A percentile compares a stretch with the other conserved stretches of the same genome.
These are phyloP conservation scores for Trypoxylon attenuatum DNA, from an alignment of 2,888 invertebrate genomes.

Conservation along the genomic window DNA sequence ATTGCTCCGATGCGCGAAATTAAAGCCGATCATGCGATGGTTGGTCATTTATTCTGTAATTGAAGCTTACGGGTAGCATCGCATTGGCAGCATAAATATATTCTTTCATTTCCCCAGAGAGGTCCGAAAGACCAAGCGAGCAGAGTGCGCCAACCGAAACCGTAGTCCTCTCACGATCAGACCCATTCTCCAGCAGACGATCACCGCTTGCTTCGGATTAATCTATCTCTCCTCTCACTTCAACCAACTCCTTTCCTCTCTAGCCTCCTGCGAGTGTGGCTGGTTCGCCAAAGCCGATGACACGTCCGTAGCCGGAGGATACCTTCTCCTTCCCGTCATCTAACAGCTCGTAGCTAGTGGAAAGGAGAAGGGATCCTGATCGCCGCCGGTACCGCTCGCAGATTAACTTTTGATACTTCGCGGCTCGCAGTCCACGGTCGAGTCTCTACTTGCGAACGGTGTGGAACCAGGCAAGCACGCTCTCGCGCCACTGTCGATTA, in stretches of 20 bases:
- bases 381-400: slow-evolving; percentile 6
- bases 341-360: slow-evolving; percentile 13
- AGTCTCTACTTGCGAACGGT: slow-evolving; percentile 27
- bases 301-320: slow-evolving; percentile 20
- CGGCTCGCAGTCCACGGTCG: slow-evolving; percentile 32
- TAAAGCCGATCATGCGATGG: background rate
- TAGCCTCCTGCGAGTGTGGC: slow-evolving; percentile 4
- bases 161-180: slow-evolving; percentile 55
- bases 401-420: slow-evolving; percentile 54
- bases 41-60: background rate
- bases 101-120: slow-evolving; percentile 50
- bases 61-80: background rate
- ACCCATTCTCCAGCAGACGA: slow-evolving; percentile 41
- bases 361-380: slow-evolving; percentile 23
- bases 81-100: slow-evolving; percentile 27
- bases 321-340: slow-evolving; percentile 9
- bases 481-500: slow-evolving; percentile 32
- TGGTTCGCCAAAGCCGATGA: slow-evolving; percentile 27
- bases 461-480: no score
- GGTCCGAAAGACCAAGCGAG: slow-evolving; percentile 11
- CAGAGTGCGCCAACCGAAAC: slow-evolving; percentile 21
- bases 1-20: background rate
- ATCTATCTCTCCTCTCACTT: slow-evolving; percentile 34
- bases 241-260: background rate
- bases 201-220: slow-evolving; percentile 45